phyloP scores from a whole-genome alignment of 2,888 invertebrate genomes.

The Yponomeuta sedellus region DNA sequence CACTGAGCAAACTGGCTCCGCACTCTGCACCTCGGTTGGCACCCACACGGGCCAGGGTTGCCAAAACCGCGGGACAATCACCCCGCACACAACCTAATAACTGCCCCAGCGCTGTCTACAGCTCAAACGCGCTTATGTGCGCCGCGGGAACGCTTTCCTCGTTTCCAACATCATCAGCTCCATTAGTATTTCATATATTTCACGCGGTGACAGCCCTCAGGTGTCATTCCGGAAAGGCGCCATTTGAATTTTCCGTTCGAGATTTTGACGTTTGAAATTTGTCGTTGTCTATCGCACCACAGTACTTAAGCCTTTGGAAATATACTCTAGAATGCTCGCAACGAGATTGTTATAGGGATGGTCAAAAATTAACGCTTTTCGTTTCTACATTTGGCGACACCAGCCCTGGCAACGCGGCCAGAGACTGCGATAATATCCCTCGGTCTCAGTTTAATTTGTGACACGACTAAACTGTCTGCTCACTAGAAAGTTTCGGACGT shows the following conservation, averaged over 20 bases:
- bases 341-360: too few relatives aligned
- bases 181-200: too few relatives aligned
- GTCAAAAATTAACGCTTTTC: neutral
- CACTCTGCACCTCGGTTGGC: conserved; percentile 19
- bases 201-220: too few relatives aligned
- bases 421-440: conserved; percentile 9
- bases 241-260: too few relatives aligned
- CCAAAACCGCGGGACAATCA: conserved; percentile 15
- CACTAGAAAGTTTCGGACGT: conserved; percentile 6
- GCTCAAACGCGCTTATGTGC: neutral
- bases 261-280: too few relatives aligned
- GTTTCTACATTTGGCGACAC: neutral
- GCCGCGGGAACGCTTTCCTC: neutral
- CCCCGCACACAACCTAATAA: conserved; percentile 9
- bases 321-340: too few relatives aligned
- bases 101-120: neutral
- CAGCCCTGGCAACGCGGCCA: conserved; percentile 9
- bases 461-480: conserved; percentile 18
- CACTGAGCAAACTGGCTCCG: conserved; percentile 19
- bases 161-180: too few relatives aligned
- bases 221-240: too few relatives aligned
- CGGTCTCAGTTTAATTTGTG: conserved; percentile 19
- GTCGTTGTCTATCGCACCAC: too few relatives aligned
- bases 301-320: too few relatives aligned
- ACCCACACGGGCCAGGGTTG: conserved; percentile 18